Evolutionary conservation across 2,797 vertebrate genomes (phyloP).

Genomic region (Kryptolebias ocellatus): DNA sequence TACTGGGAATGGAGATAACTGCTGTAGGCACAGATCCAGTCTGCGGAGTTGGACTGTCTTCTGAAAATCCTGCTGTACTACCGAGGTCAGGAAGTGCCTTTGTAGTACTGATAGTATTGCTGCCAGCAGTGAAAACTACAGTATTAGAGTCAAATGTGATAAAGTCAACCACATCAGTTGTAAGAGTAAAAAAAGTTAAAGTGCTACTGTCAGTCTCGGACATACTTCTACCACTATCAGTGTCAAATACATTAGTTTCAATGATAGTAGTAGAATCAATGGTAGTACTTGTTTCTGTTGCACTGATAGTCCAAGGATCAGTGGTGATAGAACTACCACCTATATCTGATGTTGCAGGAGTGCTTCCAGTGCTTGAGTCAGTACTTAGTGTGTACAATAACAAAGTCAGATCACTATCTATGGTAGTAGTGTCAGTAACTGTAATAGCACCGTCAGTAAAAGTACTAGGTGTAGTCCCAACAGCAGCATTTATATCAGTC

Average conservation of each 20-base stretch:
- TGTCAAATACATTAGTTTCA: conserved; percentile 5
- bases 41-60: conserved; percentile 4
- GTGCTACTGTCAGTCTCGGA: conserved; percentile 14
- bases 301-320: conserved; percentile 19
- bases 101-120: conserved; percentile 13
- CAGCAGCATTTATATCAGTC: conserved; percentile 4
- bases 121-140: conserved; percentile 14
- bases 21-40: conserved; percentile 16
- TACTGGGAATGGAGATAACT: conserved; percentile 12
- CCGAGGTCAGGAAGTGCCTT: conserved; percentile 18
- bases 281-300: conserved; percentile 15
- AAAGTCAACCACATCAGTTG: neutral
- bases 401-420: neutral
- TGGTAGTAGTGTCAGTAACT: neutral
- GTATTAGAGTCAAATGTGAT: conserved; percentile 6
- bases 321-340: conserved; percentile 10
- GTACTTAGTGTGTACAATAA: conserved; percentile 13
- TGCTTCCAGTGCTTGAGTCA: conserved; percentile 14
- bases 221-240: conserved; percentile 1
- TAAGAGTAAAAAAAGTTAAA: conserved; percentile 1
- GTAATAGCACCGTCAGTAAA: neutral
- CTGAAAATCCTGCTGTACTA: conserved; percentile 15
- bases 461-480: neutral
- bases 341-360: conserved; percentile 15
- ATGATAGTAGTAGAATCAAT: neutral